These are phyloP conservation scores for Brachionus asplanchnoidis DNA, from an alignment of 1,140 invertebrate genomes.

Conservation along the genomic window DNA sequence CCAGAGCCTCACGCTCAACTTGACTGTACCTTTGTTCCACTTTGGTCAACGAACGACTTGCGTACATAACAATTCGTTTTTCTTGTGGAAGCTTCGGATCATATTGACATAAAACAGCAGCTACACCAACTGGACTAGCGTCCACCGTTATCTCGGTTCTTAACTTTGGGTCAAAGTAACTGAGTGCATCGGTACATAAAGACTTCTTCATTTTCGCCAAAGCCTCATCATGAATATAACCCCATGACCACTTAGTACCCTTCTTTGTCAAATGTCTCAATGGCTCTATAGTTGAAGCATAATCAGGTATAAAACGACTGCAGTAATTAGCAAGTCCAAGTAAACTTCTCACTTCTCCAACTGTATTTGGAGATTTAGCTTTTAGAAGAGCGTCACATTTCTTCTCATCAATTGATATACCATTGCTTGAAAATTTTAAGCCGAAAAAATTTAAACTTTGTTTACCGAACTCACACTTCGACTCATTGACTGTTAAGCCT, in stretches of 20 bases:
- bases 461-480: no score
- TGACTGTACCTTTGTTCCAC: constrained; percentile 47
- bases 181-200: background rate
- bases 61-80: constrained; percentile 46
- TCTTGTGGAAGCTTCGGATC: constrained; percentile 42
- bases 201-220: background rate
- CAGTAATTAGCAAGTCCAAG: constrained; percentile 52
- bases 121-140: constrained; percentile 53
- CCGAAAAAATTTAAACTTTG: no score
- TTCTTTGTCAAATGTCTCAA: constrained; percentile 44
- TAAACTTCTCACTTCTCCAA: constrained; percentile 43
- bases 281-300: constrained; percentile 47
- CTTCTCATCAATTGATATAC: background rate
- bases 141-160: constrained; percentile 10
- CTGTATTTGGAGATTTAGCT: background rate
- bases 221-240: background rate
- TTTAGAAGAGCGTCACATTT: background rate
- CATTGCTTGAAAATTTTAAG: no score
- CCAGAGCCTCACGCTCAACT: constrained; percentile 48
- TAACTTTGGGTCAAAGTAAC: background rate
- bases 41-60: constrained; percentile 43
- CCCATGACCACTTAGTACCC: constrained; percentile 23
- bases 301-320: constrained; percentile 50
- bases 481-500: no score
- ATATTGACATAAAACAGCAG: constrained; percentile 57